Conservation (phyloP, 2,888 invertebrate species). For the Spisula solida region DNA sequence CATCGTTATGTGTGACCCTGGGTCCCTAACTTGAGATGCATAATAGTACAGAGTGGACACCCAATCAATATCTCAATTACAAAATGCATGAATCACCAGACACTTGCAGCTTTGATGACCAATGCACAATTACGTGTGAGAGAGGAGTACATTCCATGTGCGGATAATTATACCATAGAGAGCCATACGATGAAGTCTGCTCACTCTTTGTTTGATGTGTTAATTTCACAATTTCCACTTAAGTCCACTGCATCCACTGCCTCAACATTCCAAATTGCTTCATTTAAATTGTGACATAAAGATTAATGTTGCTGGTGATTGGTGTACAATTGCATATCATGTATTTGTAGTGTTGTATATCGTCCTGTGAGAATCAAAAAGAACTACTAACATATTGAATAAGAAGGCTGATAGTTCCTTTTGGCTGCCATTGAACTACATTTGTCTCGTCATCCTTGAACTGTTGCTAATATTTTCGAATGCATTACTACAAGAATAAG, state of each 20-base stretch:
- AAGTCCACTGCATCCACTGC: neutral
- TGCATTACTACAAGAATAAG: too few relatives aligned
- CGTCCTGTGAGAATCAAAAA: too few relatives aligned
- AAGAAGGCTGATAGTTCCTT: too few relatives aligned
- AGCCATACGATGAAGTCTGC: neutral
- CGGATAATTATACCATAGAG: slow-evolving; percentile 19
- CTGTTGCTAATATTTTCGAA: too few relatives aligned
- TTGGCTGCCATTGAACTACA: too few relatives aligned
- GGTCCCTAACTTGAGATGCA: slow-evolving; percentile 43
- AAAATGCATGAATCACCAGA: slow-evolving; percentile 51
- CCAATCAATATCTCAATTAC: slow-evolving; percentile 49
- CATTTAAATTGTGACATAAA: neutral
- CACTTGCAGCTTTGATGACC: slow-evolving; percentile 15
- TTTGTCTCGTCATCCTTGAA: too few relatives aligned
- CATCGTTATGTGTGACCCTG: slow-evolving; percentile 28
- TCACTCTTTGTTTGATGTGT: slow-evolving; percentile 15
- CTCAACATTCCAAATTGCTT: neutral
- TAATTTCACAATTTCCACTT: neutral
- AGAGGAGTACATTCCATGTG: neutral
- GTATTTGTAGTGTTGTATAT: neutral
- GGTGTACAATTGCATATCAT: neutral
- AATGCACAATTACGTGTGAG: slow-evolving; percentile 16
- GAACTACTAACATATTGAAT: too few relatives aligned
- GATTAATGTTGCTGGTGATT: neutral
- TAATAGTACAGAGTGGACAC: slow-evolving; percentile 38